Conservation (phyloP, 2,888 invertebrate species). For the Cyaniris semiargus region DNA sequence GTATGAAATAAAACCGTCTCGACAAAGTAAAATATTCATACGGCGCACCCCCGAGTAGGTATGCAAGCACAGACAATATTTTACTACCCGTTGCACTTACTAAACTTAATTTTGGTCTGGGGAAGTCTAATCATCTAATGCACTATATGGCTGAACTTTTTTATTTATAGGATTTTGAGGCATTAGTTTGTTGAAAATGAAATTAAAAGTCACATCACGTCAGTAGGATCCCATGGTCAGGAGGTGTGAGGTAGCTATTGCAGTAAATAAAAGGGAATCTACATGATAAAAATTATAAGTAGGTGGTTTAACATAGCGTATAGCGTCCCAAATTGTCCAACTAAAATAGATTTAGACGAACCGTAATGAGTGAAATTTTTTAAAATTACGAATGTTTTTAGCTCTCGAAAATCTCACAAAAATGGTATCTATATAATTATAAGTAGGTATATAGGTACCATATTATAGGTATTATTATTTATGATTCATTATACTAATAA, state of each 20-base stretch:
- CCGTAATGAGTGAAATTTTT: too few relatives aligned
- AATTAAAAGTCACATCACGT: background rate
- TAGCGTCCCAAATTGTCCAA: background rate
- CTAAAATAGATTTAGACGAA: too few relatives aligned
- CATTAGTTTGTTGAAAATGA: background rate
- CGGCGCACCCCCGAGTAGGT: background rate
- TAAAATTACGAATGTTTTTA: too few relatives aligned
- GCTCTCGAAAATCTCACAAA: too few relatives aligned
- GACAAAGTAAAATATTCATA: background rate
- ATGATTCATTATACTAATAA: too few relatives aligned
- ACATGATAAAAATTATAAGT: background rate
- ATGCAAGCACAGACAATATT: background rate
- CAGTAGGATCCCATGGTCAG: background rate
- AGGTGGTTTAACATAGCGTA: background rate
- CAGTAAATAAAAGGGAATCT: background rate
- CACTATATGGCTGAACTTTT: background rate
- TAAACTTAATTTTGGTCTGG: background rate
- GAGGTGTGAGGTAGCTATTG: background rate
- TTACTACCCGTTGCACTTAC: background rate
- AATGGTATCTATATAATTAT: too few relatives aligned
- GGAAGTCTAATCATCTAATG: slow-evolving; percentile 7
- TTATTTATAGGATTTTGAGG: background rate
- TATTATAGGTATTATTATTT: too few relatives aligned
- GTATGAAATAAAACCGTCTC: background rate
- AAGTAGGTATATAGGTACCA: too few relatives aligned